Base-by-base conservation (phyloP, 2,113 vertebrate genomes). In the Cephalopholis sonnerati region DNA sequence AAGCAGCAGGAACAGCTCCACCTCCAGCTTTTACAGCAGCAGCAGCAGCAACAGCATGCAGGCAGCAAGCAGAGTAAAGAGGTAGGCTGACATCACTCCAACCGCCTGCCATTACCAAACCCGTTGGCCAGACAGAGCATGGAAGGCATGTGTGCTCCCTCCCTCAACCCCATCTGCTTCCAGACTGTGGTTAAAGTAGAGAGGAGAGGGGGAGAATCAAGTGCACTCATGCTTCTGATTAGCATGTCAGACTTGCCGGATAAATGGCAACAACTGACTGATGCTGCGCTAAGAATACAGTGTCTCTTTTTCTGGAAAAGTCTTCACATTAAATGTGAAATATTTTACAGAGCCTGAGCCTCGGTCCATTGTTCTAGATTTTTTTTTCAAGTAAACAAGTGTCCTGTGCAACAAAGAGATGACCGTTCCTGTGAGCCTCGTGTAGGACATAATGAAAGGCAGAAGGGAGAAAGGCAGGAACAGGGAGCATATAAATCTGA, bases 1-100 rank as follows among this genome's bases (percentile, higher is more conserved):
- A 99, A 99, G 96, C 98, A 99, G 96, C 98, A 99, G 94, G 98
- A 99, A 96, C 98, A 99, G 96, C 97, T 99, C 94, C 98, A 99
- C 95, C 96, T 99, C 94, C 98, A 99, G 96, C 98, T 99, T 94
- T 93, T 99, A 90, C 98, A 99, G 94, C 98, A 99, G 82, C 90
- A 87, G 77, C 82, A 57, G 44, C 97, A 97, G 91, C 97, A 98
- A 94, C 98, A 99, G 90, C 98, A 99, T 94, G 94, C 89, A 97
- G 97, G 97, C 96, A 97, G 97, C 95, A 99, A 99, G 95, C 97
- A 97, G 95, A 97, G 95, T 89, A 99, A 99, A 98, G 98, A 99
- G 98, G 98, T 99, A 97, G 87, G 94, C 94, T 94, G 94, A 94
- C 94, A 94, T 95, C 91, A 92, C 80, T 68, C 77, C 59, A 54